Evolutionary conservation across 1,140 invertebrate species (phyloP).

Genomic region (Drosophila kohkoa): DNA sequence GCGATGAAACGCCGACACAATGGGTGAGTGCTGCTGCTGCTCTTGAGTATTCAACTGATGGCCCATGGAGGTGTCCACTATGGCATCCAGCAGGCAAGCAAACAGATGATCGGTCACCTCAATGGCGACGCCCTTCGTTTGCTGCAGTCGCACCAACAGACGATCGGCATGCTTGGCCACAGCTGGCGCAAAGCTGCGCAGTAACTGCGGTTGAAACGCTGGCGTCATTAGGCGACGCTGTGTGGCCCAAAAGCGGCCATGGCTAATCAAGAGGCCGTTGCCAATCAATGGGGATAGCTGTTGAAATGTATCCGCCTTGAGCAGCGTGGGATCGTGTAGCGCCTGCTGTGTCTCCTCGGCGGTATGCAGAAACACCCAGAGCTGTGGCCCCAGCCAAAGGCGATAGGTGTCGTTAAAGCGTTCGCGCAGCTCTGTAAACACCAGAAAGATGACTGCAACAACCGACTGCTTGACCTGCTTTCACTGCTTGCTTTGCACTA

Average conservation of each 20-base stretch:
- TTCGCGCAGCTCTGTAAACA: slow-evolving; percentile 61
- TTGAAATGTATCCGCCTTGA: slow-evolving; percentile 66
- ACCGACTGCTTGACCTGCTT: neutral
- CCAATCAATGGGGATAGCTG: slow-evolving; percentile 71
- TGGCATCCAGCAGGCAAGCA: slow-evolving; percentile 73
- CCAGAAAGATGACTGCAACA: slow-evolving; percentile 66
- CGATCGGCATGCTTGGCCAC: slow-evolving; percentile 56
- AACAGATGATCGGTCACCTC: slow-evolving; percentile 74
- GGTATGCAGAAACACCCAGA: slow-evolving; percentile 77
- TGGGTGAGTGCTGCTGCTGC: slow-evolving; percentile 37
- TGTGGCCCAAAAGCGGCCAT: slow-evolving; percentile 62
- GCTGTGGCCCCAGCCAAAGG: slow-evolving; percentile 71
- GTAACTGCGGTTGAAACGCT: slow-evolving; percentile 64
- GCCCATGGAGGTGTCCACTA: slow-evolving; percentile 81
- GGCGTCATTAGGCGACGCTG: slow-evolving; percentile 71
- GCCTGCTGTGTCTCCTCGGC: slow-evolving; percentile 74
- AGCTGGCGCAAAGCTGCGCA: slow-evolving; percentile 50
- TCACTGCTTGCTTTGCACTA: neutral
- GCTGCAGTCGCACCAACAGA: slow-evolving; percentile 48
- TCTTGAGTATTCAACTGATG: slow-evolving; percentile 58
- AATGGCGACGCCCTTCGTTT: slow-evolving; percentile 18
- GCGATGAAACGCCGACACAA: slow-evolving; percentile 64
- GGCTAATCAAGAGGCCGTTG: slow-evolving; percentile 73
- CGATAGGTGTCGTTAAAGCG: slow-evolving; percentile 67
- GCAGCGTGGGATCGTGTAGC: slow-evolving; percentile 63